Evolutionary conservation across 2,797 vertebrate genomes (phyloP).

Genomic region (Picus viridis): DNA sequence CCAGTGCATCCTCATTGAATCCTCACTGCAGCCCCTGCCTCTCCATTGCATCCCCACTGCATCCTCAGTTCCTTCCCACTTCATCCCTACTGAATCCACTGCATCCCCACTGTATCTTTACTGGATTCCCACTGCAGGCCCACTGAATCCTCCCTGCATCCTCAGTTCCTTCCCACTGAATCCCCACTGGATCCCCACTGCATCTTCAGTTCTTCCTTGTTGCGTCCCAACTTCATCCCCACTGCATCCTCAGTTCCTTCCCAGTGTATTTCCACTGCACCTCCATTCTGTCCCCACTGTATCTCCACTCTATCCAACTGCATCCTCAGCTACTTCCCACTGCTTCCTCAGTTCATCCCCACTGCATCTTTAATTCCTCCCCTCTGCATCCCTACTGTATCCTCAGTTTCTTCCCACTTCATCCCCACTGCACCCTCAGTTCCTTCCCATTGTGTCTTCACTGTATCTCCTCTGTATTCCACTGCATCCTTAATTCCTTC

Average conservation of each 20-base stretch:
- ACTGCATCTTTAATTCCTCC: not conserved
- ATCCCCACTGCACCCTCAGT: too few species aligned
- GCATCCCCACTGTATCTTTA: not conserved
- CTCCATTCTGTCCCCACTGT: rapidly evolving
- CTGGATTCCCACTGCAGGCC: not conserved
- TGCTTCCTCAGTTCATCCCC: rapidly evolving
- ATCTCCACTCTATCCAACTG: not conserved
- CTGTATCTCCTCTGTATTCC: too few species aligned
- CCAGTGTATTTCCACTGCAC: not conserved
- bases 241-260: too few species aligned
- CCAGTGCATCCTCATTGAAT: not conserved
- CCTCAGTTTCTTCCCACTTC: not conserved
- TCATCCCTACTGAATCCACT: not conserved
- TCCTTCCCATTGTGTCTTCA: too few species aligned
- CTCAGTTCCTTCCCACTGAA: not conserved
- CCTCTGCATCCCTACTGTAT: not conserved
- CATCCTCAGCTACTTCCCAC: too few species aligned
- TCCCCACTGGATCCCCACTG: not conserved
- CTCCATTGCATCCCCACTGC: too few species aligned
- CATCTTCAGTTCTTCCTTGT: not conserved
- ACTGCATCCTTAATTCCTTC: too few species aligned
- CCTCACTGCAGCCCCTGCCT: not conserved
- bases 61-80: not conserved
- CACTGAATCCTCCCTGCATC: not conserved
- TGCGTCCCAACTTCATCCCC: too few species aligned